Base-by-base conservation (phyloP, 1,140 invertebrate genomes). In the Drosophila melanica region DNA sequence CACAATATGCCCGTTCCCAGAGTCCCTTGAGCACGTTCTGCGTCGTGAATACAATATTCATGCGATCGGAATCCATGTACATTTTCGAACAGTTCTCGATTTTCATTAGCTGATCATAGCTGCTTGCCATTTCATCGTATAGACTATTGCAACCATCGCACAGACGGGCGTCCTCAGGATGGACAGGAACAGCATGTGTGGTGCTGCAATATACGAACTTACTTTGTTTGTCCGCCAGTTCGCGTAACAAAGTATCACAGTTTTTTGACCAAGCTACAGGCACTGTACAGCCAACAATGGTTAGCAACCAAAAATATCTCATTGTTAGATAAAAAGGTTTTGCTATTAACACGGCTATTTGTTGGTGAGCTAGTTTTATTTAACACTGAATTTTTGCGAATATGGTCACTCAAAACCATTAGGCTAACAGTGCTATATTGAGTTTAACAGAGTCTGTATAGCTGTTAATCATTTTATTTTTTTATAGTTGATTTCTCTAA, bases 1-100 rank as follows among this genome's bases (percentile, higher is more conserved):
- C 72, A 47, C 90, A 91, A 54, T 75, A 76, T 0, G 86, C 90
- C 16, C 74, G 77, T 3, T 87, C 44, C 90, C 90, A 91, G 4
- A 91, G 63, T 5, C 64, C 71, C 6, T 59, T 75, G 0, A 91
- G 70, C 45, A 79, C 39, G 1, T 58, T 62, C 42, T 91, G 75
- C 0, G 77, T 90, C 8, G 77, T 85, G 5, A 64, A 33, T 9
- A 91, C 73, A 1, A 91, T 64, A 35, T 91, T 91, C 10, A 91
- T 70, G 16, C 90, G 80, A 76, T 91, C 90, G 2, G 73, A 75
- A 35, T 91, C 74, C 8, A 75, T 73, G n/a, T 77, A 91, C 0
- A 12, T 20, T 4, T 74, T 59, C 2, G 86, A 77, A 33, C 90
- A 91, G 45, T 78, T 91, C 0, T 39, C 20, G 2, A 41, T 20